Base-by-base conservation (phyloP, 1,140 invertebrate genomes). In the Diorhabda sublineata region DNA sequence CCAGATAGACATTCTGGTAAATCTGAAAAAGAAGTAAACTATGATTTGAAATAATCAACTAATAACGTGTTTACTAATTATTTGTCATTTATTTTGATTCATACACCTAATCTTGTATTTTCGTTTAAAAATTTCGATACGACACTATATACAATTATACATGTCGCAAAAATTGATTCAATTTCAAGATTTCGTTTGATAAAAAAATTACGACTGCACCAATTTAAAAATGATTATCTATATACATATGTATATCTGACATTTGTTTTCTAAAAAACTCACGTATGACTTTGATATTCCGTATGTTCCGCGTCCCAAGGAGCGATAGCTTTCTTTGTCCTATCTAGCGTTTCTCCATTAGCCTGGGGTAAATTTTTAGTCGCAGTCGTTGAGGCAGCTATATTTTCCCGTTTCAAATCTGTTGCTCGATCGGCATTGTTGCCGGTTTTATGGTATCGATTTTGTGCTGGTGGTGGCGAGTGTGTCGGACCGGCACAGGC, bases 1-100 rank as follows among this genome's bases (percentile, higher is more conserved):
- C 72, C 73, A 80, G 43, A 65, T 58, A 60, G 69, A 45, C 6
- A 66, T 66, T 57, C 11, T 65, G 11, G 8, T n/a, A 11, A 44
- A 62, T 45, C 61, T 62, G 61, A 2, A 63, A 66, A 2, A 6
- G 8, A 52, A 52, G n/a, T 3, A 3, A 52, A 52, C 26, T 26
- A 26, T 26, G 26, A 26, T 26, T 26, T 26, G 26, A 26, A 26
- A 26, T 26, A 26, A 1, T 26, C 1, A 1, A 26, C 1, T 26
- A 26, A 26, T 26, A 26, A 26, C 0, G 26, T 26, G 26, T 26
- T 26, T 26, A 26, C 26, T 26, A 26, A 26, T 26, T 26, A 26
- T 26, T 26, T 26, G 26, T 26, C 26, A 26, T 26, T 26, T 26
- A 26, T 26, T 26, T 26, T 26, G 26, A 26, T 26, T 26, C 26